Percentiles rank a stretch among this genome's conserved stretches.
These are phyloP conservation scores for Acutogordius australiensis DNA, from an alignment of 2,888 invertebrate genomes.

Conservation along the genomic window DNA sequence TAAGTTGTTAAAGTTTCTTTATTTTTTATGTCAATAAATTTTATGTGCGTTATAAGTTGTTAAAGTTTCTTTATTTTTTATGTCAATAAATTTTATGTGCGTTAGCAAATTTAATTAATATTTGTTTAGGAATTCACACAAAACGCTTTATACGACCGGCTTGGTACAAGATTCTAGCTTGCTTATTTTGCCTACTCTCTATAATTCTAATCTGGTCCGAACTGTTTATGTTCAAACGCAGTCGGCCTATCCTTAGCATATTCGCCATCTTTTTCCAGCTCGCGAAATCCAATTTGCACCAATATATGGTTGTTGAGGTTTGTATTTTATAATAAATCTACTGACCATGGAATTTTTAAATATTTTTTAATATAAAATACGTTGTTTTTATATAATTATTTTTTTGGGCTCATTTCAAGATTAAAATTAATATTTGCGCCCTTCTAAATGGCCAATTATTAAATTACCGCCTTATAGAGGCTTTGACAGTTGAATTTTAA, in stretches of 20 bases:
- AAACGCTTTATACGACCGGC: slow-evolving; percentile 29
- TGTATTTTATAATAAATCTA: no score
- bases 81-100: no score
- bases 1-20: no score
- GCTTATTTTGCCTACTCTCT: slow-evolving; percentile 45
- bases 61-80: no score
- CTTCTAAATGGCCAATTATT: slow-evolving; percentile 13
- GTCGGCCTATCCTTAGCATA: slow-evolving; percentile 56
- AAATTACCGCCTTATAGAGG: not conserved
- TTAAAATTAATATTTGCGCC: no score
- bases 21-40: no score
- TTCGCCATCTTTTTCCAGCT: slow-evolving; percentile 71
- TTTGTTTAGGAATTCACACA: not conserved
- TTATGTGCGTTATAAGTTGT: no score
- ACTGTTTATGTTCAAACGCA: slow-evolving; percentile 70
- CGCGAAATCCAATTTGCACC: slow-evolving; percentile 41
- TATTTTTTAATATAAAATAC: no score
- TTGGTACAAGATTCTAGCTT: slow-evolving; percentile 27
- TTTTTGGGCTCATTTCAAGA: no score
- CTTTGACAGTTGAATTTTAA: not conserved
- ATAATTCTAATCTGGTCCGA: slow-evolving; percentile 92
- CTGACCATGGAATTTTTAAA: no score
- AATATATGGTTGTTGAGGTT: slow-evolving; percentile 77
- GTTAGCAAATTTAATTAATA: no score
- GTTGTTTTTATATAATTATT: no score